Conservation (phyloP, 2,113 vertebrate genomes). For the Thryonomys swinderianus region DNA sequence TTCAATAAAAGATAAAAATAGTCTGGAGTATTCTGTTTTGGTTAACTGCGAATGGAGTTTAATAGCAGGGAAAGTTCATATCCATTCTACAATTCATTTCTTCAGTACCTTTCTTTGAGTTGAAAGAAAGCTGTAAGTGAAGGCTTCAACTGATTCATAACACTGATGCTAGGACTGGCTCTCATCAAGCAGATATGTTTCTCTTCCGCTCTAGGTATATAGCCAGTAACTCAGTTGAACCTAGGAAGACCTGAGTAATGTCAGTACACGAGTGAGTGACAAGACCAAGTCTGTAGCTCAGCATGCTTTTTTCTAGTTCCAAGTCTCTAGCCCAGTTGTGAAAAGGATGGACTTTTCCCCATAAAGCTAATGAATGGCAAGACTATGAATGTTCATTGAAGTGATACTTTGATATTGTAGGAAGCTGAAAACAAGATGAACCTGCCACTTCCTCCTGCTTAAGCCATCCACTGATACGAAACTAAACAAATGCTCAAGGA, state of each 20-base stretch:
- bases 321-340: background rate
- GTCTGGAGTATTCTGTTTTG: slow-evolving; percentile 41
- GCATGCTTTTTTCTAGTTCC: background rate
- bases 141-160: background rate
- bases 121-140: slow-evolving; percentile 42
- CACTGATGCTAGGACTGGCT: background rate
- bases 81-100: background rate
- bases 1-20: slow-evolving; percentile 51
- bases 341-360: background rate
- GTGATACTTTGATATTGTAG: background rate
- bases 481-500: slow-evolving; percentile 46
- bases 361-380: background rate
- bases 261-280: background rate
- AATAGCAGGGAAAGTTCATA: slow-evolving; percentile 30
- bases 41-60: slow-evolving; percentile 3
- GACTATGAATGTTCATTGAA: slow-evolving; percentile 8
- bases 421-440: slow-evolving; percentile 45
- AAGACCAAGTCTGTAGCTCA: background rate
- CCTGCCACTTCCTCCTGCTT: background rate
- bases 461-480: background rate
- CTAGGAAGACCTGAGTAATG: background rate
- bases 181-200: background rate
- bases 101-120: slow-evolving; percentile 33
- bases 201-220: background rate
- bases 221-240: background rate